phyloP scores from a whole-genome alignment of 1,140 invertebrate species.

The Rhyzopertha dominica region DNA sequence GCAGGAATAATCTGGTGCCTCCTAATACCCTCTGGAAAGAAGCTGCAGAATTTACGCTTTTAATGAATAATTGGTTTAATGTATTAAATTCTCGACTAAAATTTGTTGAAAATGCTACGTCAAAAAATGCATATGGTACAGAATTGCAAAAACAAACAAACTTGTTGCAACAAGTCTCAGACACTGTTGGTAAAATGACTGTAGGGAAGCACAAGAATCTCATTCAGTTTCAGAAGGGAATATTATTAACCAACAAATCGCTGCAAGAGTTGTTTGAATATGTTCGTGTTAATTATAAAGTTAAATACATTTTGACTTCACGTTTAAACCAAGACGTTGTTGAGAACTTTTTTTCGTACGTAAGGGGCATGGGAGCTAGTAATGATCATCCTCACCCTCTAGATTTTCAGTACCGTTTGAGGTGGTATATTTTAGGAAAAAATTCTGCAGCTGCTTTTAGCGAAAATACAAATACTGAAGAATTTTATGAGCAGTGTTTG shows the following conservation, averaged over 20 bases:
- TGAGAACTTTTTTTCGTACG: slow-evolving; percentile 31
- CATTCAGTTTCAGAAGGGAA: slow-evolving; percentile 13
- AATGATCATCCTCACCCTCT: slow-evolving; percentile 30
- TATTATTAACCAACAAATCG: slow-evolving; percentile 23
- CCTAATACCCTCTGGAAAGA: too few relatives aligned
- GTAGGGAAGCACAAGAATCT: slow-evolving; percentile 12
- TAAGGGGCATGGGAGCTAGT: slow-evolving; percentile 26
- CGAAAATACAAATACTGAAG: slow-evolving; percentile 19
- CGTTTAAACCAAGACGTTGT: slow-evolving; percentile 29
- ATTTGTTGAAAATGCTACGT: slow-evolving; percentile 9
- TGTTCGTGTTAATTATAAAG: slow-evolving; percentile 25
- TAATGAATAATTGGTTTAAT: slow-evolving; percentile 13
- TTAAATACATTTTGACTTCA: slow-evolving; percentile 19
- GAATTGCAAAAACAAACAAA: slow-evolving; percentile 2
- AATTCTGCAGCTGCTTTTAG: slow-evolving; percentile 22
- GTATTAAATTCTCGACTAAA: slow-evolving; percentile 6
- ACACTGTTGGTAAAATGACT: slow-evolving; percentile 1
- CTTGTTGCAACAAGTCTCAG: slow-evolving; percentile 8
- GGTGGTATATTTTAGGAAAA: slow-evolving; percentile 30
- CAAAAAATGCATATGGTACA: slow-evolving; percentile 12
- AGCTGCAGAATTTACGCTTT: too few relatives aligned
- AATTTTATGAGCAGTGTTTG: slow-evolving; percentile 6
- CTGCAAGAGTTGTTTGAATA: slow-evolving; percentile 22
- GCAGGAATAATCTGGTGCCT: too few relatives aligned
- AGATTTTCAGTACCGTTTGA: slow-evolving; percentile 21